Evolutionary conservation across 1,140 invertebrate genomes (phyloP), one percentile per base, ranked within the genome.

Genomic region (Cataglyphis hispanica): DNA sequence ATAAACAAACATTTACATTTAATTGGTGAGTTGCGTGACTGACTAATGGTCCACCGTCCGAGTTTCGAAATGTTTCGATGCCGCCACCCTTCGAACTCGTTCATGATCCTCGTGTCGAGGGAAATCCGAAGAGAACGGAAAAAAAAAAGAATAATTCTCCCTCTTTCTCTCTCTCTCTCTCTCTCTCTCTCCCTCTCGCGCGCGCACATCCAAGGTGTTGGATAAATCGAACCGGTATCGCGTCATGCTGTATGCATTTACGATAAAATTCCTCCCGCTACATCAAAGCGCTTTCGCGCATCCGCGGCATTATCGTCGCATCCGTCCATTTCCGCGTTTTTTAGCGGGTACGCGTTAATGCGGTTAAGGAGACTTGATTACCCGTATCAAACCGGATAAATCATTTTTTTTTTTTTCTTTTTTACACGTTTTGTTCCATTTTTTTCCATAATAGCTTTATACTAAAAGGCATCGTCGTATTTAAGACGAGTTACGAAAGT

Each of bases 1-100:
- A 93, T 94, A 93, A 94, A 94, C 93, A 92, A 94, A 93, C 93
- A 94, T 93, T 94, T 93, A 90, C 93, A 93, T 93, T 94, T 94
- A 94, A 94, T 94, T 92, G 92, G 91, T 91, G 89, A 89, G 88
- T 87, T 90, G 88, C 88, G 89, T 86, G 87, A 74, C 91, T 92
- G 90, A 92, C 86, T 89, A 87, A 91, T 90, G 81, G 90, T 61
- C 78, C 61, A 63, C 60, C 86, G 85, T 87, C 77, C 91, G 89
- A 91, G 76, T 90, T 92, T 88, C 90, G 87, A 92, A 89, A 63
- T 86, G 86, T 91, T 92, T 90, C 91, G 89, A 86, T 90, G 78
- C 77, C 74, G 67, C 84, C 86, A 81, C 85, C 74, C 87, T 89
- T 81, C 87, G 84, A 46, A 66, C 11, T 43, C 61, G 84, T 81